These are phyloP conservation scores for Eolophus roseicapilla DNA, from an alignment of 2,113 vertebrate genomes.

Conservation along the genomic window DNA sequence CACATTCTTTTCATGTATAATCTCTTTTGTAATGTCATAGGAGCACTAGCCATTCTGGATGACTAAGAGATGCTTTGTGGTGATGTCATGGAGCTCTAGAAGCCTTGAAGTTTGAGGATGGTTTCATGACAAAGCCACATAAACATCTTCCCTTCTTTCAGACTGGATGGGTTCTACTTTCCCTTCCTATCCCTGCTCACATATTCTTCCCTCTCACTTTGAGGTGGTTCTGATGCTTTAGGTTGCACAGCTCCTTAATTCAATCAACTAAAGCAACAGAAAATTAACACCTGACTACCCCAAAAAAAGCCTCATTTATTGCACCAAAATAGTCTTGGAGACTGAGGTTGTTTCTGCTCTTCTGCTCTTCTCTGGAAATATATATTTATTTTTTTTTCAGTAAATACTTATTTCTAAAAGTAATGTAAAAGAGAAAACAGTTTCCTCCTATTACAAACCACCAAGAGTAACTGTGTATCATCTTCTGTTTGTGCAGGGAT, in stretches of 20 bases:
- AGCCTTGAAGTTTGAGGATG: background rate
- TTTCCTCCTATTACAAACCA: background rate
- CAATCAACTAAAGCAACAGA: background rate
- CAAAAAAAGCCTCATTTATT: background rate
- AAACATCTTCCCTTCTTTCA: background rate
- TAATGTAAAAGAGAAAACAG: background rate
- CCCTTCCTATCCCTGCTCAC: background rate
- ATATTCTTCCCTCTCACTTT: background rate
- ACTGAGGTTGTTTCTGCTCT: background rate
- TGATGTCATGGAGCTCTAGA: background rate
- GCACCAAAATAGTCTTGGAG: background rate
- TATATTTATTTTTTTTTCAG: background rate
- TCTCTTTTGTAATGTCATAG: background rate
- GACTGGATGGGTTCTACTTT: background rate
- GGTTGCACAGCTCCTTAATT: background rate
- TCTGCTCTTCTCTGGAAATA: background rate
- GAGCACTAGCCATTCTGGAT: background rate
- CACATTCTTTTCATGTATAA: background rate
- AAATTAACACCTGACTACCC: background rate
- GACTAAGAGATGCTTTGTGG: background rate
- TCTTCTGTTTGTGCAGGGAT: slow-evolving; percentile 78
- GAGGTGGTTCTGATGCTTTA: background rate
- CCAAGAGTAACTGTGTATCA: background rate
- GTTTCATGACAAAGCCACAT: background rate
- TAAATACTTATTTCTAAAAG: background rate